These are phyloP conservation scores for Hirundichthys speculiger DNA, from an alignment of 2,113 vertebrate species.

Conservation along the genomic window DNA sequence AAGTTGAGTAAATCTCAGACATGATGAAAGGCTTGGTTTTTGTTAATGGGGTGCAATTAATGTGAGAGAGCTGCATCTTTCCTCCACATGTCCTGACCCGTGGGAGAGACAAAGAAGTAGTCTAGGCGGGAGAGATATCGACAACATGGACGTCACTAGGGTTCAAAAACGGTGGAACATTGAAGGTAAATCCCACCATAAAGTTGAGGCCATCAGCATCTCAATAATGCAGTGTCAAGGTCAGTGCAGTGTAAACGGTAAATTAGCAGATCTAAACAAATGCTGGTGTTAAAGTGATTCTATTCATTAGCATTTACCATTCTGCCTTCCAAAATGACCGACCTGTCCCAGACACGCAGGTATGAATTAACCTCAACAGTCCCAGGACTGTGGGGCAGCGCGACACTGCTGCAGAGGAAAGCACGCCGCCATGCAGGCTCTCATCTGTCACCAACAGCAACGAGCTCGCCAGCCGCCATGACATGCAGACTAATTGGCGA, in stretches of 20 bases:
- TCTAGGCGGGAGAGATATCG: slow-evolving; percentile 53
- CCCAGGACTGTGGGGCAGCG: not conserved
- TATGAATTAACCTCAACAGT: not conserved
- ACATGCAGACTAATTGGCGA: slow-evolving; percentile 68
- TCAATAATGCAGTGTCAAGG: slow-evolving; percentile 42
- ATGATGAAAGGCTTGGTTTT: slow-evolving; percentile 74
- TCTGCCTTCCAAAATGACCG: slow-evolving; percentile 12
- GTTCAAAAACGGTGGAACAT: slow-evolving; percentile 20
- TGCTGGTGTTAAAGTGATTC: slow-evolving; percentile 25
- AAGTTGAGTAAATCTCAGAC: slow-evolving; percentile 61
- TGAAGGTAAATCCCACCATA: slow-evolving; percentile 34
- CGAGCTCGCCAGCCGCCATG: slow-evolving; percentile 62
- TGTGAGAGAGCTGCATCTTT: slow-evolving; percentile 51
- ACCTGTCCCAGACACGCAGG: slow-evolving; percentile 10
- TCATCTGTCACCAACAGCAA: slow-evolving; percentile 72
- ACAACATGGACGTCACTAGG: slow-evolving; percentile 56
- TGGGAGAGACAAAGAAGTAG: slow-evolving; percentile 48
- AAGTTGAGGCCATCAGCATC: slow-evolving; percentile 20
- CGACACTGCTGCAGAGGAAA: slow-evolving; percentile 14
- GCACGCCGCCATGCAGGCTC: slow-evolving; percentile 16
- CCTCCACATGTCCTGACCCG: slow-evolving; percentile 58
- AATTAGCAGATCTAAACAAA: slow-evolving; percentile 1
- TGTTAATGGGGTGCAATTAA: slow-evolving; percentile 66
- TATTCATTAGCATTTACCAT: slow-evolving; percentile 16
- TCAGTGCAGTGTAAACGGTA: not conserved